Evolutionary conservation across 1,140 invertebrate species (phyloP), one percentile per base, ranked within the genome.

Genomic region (Procambarus clarkii): DNA sequence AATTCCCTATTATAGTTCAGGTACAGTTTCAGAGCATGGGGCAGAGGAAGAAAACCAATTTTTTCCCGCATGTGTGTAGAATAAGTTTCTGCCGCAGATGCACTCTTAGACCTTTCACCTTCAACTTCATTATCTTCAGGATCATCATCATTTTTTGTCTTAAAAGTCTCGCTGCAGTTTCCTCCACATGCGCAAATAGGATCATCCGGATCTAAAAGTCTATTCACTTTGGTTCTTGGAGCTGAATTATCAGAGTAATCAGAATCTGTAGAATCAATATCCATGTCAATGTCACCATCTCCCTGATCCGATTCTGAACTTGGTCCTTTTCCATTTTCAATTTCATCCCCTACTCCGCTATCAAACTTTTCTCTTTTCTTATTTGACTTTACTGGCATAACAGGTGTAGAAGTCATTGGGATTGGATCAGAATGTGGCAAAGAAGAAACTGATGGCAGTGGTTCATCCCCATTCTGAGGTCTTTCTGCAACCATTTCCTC

Each of bases 321-420:
- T 18, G 89, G 89, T 69, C 89, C 89, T 78, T 91, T 91, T 15
- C 89, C 89, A 71, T 91, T 91, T 58, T 91, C 89, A 45, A 91
- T 91, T 58, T 91, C 89, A 34, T 91, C 89, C 50, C 89, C 89
- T 24, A 91, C 89, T 13, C 89, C 89, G 71, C 89, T 91, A 24
- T 91, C 89, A 85, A 91, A 91, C 78, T 91, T 91, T 50, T 91
- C 89, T 64, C 89, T 82, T 80, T 91, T 91, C 48, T 91, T 91
- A 50, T 79, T 91, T 21, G 58, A 58, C 46, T 91, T 91, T 15
- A 64, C 74, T n/a, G 82, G 60, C 60, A 64, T 77, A 2, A 64
- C 71, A n/a, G 81, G 81, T 78, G 89, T 79, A 15, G 89, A 79
- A 48, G 46, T 44, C 54, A 78, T 78, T 50, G 89, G 89, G 11